Base-by-base conservation (phyloP, 2,797 vertebrate genomes). In the Sebastes trivittatus region DNA sequence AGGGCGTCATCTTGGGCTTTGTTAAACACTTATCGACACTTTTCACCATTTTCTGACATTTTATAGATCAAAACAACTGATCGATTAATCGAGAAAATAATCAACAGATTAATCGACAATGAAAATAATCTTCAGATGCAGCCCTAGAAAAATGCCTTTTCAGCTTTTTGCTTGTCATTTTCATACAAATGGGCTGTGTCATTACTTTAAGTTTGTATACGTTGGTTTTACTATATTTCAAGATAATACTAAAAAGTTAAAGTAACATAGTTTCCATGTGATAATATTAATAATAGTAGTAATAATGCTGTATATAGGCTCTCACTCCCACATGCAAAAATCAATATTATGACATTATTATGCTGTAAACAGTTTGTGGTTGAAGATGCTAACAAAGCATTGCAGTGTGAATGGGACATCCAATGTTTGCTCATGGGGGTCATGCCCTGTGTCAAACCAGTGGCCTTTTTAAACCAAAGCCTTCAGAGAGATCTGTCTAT, bases 391-490 rank as follows among this genome's bases (percentile, higher is more conserved):
- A 80, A 87, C 73, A 85, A 80, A 89, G 75, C 88, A 72, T 1
- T 16, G 46, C 22, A 13, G 85, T 80, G 80, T 82, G 77, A 93
- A 89, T 84, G 86, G 79, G 78, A 82, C 63, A 76, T 70, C 68
- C 42, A 58, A 3, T 90, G 90, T 95, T 94, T 95, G 90, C 86
- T 70, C 55, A 75, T 58, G 55, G 84, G 84, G 94, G 91, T 93
- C 92, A 2, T 81, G 92, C 67, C 92, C 90, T 67, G 54, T 77
- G 84, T 81, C 79, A 73, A 79, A 78, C 79, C 87, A 59, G 68
- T 80, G 88, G 88, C 59, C 85, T 85, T 86, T 85, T 75, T 81
- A 75, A 82, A 76, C 77, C 82, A 25, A 69, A 81, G 27, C 84
- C 81, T 83, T 87, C 87, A 75, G 80, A 90, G 81, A 87, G 86